phyloP scores from a whole-genome alignment of 2,888 invertebrate genomes.

The Ellobium chinense region DNA sequence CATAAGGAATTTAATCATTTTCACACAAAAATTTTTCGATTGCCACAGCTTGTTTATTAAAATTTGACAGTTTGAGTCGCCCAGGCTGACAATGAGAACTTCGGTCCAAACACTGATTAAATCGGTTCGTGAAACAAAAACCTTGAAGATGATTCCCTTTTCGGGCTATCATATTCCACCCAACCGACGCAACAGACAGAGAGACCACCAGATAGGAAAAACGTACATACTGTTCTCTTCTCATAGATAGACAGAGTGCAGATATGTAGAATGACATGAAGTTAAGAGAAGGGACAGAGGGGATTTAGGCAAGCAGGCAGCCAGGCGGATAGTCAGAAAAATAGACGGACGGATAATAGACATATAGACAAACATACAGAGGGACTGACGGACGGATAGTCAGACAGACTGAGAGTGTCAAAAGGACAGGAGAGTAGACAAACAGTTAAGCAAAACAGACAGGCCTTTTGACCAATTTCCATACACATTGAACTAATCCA shows the following conservation, averaged over 20 bases:
- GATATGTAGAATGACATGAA: background rate
- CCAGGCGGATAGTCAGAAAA: background rate
- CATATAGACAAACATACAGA: background rate
- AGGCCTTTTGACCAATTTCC: background rate
- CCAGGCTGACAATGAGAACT: too few species aligned
- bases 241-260: background rate
- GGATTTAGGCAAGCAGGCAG: background rate
- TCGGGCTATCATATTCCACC: too few species aligned
- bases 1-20: too few species aligned
- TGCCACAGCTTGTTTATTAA: too few species aligned
- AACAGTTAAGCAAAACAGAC: constrained; percentile 14
- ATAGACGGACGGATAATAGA: background rate
- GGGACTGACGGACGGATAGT: background rate
- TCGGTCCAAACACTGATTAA: too few species aligned
- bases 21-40: too few species aligned
- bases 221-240: background rate
- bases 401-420: background rate
- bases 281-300: background rate
- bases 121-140: too few species aligned
- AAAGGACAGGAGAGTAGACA: too few species aligned
- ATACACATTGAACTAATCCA: background rate
- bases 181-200: background rate
- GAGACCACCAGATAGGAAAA: background rate
- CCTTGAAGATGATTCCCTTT: too few species aligned
- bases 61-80: too few species aligned